These are phyloP conservation scores for Microlaimidae sp. DNA, from an alignment of 2,888 invertebrate genomes.

Conservation along the genomic window DNA sequence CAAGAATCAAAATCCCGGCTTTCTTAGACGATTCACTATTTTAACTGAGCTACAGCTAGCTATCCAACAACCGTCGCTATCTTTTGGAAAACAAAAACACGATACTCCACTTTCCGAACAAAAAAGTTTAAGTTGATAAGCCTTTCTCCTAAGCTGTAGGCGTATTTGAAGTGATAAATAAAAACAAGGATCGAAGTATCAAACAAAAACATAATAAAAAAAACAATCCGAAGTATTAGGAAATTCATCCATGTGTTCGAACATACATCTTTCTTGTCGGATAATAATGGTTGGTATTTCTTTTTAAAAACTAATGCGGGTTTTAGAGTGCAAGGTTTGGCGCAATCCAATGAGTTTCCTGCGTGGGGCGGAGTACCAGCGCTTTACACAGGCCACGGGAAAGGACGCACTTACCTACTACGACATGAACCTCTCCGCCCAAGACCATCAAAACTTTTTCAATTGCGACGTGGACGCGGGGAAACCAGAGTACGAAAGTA, in stretches of 20 bases:
- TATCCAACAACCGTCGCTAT: too few relatives aligned
- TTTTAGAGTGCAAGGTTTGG: constrained; percentile 76
- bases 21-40: too few relatives aligned
- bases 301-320: constrained; percentile 7
- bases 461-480: constrained; percentile 73
- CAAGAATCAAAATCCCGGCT: too few relatives aligned
- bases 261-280: background rate
- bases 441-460: constrained; percentile 92
- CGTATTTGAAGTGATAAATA: too few relatives aligned
- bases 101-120: too few relatives aligned
- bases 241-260: background rate
- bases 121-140: too few relatives aligned
- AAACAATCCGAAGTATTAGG: constrained; percentile 9
- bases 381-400: constrained; percentile 75
- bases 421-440: constrained; percentile 95
- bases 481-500: constrained; percentile 67
- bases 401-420: constrained; percentile 92
- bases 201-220: too few relatives aligned
- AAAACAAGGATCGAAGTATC: too few relatives aligned
- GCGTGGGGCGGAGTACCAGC: constrained; percentile 84
- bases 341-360: constrained; percentile 85
- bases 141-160: too few relatives aligned
- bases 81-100: too few relatives aligned
- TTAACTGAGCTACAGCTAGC: too few relatives aligned
- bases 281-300: background rate